Evolutionary conservation across 37 sponge, comb jelly and placozoan species (phyloP), one percentile per base, ranked within the genome.

Genomic region (Ephydatia muelleri): DNA sequence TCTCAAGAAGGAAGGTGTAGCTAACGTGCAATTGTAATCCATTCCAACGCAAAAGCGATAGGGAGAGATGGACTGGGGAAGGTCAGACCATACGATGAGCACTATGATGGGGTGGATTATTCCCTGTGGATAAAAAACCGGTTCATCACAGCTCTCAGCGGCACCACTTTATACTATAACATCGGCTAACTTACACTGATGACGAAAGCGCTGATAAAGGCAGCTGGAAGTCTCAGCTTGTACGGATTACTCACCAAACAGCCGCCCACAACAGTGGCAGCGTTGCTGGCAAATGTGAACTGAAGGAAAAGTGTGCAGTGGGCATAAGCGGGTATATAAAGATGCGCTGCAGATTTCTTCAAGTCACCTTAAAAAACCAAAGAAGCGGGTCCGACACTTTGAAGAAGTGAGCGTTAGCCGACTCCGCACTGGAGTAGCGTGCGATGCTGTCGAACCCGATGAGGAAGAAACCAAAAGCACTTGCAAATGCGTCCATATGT

Each of bases 281-380:
- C 89, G 86, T 94, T 97, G 75, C 94, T 94, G 34, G 97, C 97
- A 88, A 97, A 97, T 30, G 93, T 94, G 69, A 92, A 97, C 95
- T 94, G 83, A 0, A 77, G 65, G 21, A 69, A 13, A 68, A 68
- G 8, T 38, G 21, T 27, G 73, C 0, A 39, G 70, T 34, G 5
- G 75, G 48, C 38, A n/a, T 39, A 2, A 8, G 49, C 32, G 64
- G 5, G 8, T 49, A 12, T 6, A 49, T 12, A 12, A 13, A 68
- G 19, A 14, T 5, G 30, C 3, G 38, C 37, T 6, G 37, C n/a
- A 35, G 14, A 13, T 14, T 12, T 26, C 13, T 5, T 25, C 27
- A 40, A 65, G 66, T 2, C 28, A 93, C 93, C 87, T 93, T 87
- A 70, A 93, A 93, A 39, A 93, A 90, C 94, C 94, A 93, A 9